Evolutionary conservation across 2,113 vertebrate genomes (phyloP), one percentile per base, ranked within the genome.

Genomic region (Pollimyrus isidori): DNA sequence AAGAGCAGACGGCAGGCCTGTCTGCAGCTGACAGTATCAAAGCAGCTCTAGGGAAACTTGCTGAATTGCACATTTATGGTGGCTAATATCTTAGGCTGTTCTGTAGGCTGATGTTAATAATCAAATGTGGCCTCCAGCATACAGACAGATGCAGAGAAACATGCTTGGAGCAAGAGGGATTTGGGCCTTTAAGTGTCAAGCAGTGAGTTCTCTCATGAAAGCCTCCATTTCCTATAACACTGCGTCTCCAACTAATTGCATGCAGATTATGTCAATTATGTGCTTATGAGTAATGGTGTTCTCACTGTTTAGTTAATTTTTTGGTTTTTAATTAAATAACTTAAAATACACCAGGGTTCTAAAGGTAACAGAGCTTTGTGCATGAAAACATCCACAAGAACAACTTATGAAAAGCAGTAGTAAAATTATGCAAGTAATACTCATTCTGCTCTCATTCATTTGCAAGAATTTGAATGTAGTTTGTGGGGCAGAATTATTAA

Each of bases 41-140:
- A 80, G 73, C 35, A 80, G 35, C 11, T 17, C 35, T 39, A 19
- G 73, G 17, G 73, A 35, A 80, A 80, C 35, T 80, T 80, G 73
- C 73, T 80, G 73, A 80, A 42, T 80, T 80, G 73, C 73, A 80
- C 73, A 80, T 80, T 80, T 42, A 80, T 42, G 73, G 35, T 42
- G 35, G 73, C 73, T 80, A 80, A 80, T 80, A 80, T 80, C 73
- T 80, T 80, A 80, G 73, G 35, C 35, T 80, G 35, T 80, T 80
- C 73, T 80, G 73, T 80, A 42, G 73, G 9, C 35, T 80, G 73
- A 80, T 17, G 30, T 7, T 80, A 42, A 80, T 80, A 80, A 80
- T 80, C 73, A 80, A 80, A 80, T 80, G 73, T 80, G 73, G 35
- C 73, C 73, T 42, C 35, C 39, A 42, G 73, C 73, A 39, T 80